Percentiles rank a stretch among this genome's conserved stretches.
phyloP scores from a whole-genome alignment of 2,797 vertebrate genomes.

The Parauchenoglanis ngamensis region DNA sequence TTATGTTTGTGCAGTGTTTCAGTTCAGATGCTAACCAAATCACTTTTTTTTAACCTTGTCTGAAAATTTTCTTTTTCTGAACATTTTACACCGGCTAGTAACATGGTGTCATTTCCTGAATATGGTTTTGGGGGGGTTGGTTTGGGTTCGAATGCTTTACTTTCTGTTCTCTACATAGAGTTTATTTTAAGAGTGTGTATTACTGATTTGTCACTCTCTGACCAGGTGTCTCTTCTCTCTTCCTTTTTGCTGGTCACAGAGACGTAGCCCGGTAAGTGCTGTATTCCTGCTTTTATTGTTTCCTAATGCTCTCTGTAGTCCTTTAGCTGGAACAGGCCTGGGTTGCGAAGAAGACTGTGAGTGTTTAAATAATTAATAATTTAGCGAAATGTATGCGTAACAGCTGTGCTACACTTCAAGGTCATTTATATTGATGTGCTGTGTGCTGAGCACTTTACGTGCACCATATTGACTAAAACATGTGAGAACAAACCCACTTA shows the following conservation, averaged over 20 bases:
- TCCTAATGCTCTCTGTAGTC: not conserved
- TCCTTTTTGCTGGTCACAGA: slow-evolving; percentile 98
- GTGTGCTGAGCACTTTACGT: slow-evolving; percentile 11
- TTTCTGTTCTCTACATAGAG: slow-evolving; percentile 26
- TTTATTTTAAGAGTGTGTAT: slow-evolving; percentile 66
- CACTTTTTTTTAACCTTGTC: not conserved
- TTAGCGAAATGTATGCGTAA: not conserved
- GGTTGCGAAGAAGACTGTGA: not conserved
- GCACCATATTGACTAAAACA: not conserved
- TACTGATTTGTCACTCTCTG: slow-evolving; percentile 94
- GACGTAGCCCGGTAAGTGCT: slow-evolving; percentile 96
- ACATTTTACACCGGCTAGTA: not conserved
- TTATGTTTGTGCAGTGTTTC: not conserved
- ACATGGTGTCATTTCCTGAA: not conserved
- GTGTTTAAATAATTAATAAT: slow-evolving; percentile 6
- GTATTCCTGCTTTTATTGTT: not conserved
- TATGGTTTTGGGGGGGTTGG: not conserved
- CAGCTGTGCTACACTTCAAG: slow-evolving; percentile 14
- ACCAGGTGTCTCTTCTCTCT: slow-evolving; percentile 99
- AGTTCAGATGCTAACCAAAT: not conserved
- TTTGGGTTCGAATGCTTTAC: not conserved
- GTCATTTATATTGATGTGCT: slow-evolving; percentile 9
- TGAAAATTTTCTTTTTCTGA: not conserved
- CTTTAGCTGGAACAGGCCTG: not conserved
- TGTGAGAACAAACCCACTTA: not conserved